phyloP scores from a whole-genome alignment of 2,797 vertebrate genomes.

The Karalla daura region DNA sequence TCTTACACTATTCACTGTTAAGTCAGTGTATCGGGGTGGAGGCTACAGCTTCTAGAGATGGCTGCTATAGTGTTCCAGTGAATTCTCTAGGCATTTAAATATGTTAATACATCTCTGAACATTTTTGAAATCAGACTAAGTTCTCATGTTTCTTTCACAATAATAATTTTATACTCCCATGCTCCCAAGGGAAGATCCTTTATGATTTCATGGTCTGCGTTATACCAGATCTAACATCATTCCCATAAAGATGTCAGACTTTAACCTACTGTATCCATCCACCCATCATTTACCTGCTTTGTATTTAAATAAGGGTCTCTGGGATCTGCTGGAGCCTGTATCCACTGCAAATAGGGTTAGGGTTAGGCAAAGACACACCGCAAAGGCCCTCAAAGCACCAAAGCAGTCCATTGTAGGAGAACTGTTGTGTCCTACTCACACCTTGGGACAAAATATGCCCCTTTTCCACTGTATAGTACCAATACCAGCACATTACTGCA shows the following conservation, averaged over 20 bases:
- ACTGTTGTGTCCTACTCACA: too few relatives aligned
- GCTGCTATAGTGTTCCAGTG: background rate
- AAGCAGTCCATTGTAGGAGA: too few relatives aligned
- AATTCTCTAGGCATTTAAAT: slow-evolving; percentile 5
- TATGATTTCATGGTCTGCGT: slow-evolving; percentile 32
- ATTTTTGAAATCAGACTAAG: slow-evolving; percentile 2
- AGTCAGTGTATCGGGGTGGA: background rate
- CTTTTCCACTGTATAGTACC: too few relatives aligned
- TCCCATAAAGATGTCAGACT: slow-evolving; percentile 11
- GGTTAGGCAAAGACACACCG: too few relatives aligned
- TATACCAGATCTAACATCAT: slow-evolving; percentile 35
- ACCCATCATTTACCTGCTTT: too few relatives aligned
- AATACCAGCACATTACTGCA: too few relatives aligned
- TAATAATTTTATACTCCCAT: background rate
- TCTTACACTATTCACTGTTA: background rate
- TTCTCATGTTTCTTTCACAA: slow-evolving; percentile 12
- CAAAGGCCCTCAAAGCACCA: too few relatives aligned
- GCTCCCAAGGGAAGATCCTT: background rate
- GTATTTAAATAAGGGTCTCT: too few relatives aligned
- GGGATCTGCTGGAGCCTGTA: too few relatives aligned
- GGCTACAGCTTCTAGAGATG: background rate
- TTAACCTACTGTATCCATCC: too few relatives aligned
- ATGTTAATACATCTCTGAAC: slow-evolving; percentile 14
- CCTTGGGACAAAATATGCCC: too few relatives aligned
- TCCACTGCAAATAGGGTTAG: too few relatives aligned